Evolutionary conservation across 1,140 invertebrate genomes (phyloP).

Genomic region (Eriosoma lanigerum): DNA sequence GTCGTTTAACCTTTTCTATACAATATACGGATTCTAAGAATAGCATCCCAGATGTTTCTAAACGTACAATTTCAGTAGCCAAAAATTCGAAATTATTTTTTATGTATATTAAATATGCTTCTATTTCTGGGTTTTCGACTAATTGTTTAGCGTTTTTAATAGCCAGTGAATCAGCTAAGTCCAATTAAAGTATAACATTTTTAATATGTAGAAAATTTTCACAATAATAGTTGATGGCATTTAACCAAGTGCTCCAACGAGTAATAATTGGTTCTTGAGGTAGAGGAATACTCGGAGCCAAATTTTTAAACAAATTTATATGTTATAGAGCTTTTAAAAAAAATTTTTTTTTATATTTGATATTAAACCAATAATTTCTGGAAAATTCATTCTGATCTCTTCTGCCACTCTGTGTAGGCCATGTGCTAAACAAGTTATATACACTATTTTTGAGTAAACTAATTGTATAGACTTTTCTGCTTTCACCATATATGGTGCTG

Average conservation of each 20-base stretch:
- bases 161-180: no score
- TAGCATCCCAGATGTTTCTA: no score
- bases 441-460: no score
- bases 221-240: neutral
- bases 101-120: no score
- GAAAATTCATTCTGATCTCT: neutral
- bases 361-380: neutral
- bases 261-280: neutral
- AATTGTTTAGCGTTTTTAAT: no score
- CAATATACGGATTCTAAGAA: no score
- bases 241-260: neutral
- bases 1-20: no score
- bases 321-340: neutral
- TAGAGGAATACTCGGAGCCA: neutral
- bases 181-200: no score
- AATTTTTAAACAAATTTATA: neutral
- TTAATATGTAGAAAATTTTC: neutral
- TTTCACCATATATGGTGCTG: slow-evolving; percentile 22
- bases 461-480: no score
- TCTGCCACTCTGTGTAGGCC: neutral
- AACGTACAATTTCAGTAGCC: no score
- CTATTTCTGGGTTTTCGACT: no score
- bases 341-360: neutral
- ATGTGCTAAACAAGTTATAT: neutral
- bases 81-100: no score